phyloP scores from a whole-genome alignment of 1,140 invertebrate genomes.

The Meloidogyne exigua region DNA sequence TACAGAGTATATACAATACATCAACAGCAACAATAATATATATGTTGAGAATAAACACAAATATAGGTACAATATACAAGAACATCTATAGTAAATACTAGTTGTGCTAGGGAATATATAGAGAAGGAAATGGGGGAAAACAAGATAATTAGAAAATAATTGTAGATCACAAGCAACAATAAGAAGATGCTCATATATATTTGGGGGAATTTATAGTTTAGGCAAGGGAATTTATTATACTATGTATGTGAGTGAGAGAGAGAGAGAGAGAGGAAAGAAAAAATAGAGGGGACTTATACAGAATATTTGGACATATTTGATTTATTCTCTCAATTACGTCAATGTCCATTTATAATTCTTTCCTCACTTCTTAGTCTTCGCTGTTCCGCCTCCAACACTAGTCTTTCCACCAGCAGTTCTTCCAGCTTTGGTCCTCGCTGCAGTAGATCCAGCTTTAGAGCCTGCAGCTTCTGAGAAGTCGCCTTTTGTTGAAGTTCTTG shows the following conservation, averaged over 20 bases:
- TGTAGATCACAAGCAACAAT: background rate
- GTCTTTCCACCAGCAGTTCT: background rate
- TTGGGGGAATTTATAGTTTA: background rate
- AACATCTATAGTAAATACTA: no score
- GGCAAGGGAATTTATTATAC: background rate
- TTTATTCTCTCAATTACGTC: background rate
- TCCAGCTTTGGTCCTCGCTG: background rate
- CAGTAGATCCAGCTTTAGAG: background rate
- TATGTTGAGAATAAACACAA: background rate
- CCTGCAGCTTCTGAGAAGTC: background rate
- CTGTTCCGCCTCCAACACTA: no score
- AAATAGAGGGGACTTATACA: background rate
- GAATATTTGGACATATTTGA: background rate
- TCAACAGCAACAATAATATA: background rate
- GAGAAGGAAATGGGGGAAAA: background rate
- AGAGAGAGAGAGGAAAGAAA: background rate
- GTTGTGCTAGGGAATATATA: background rate
- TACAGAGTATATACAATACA: constrained; percentile 5
- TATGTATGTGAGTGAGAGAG: background rate
- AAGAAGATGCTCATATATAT: background rate
- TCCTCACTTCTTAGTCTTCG: background rate
- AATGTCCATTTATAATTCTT: background rate
- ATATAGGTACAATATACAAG: no score
- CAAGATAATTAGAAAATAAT: background rate
- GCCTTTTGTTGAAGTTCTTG: background rate